A percentile compares a stretch with the other conserved stretches of the same genome.
These are phyloP conservation scores for Yasuhikotakia modesta DNA, from an alignment of 2,797 vertebrate species.

Conservation along the genomic window DNA sequence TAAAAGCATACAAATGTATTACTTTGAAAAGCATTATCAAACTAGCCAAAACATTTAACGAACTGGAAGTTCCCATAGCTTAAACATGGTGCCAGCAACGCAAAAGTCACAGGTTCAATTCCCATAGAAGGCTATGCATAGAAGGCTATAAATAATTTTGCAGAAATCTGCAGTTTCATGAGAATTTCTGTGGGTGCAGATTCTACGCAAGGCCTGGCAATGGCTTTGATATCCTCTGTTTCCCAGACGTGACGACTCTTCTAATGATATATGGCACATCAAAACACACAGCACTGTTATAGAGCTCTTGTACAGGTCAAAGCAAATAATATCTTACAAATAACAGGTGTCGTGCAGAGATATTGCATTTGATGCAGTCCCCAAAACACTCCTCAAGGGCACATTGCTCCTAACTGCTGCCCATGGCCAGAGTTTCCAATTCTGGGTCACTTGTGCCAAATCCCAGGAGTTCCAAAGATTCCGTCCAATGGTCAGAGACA, in stretches of 20 bases:
- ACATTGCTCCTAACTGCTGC: slow-evolving; percentile 13
- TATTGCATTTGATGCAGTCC: background rate
- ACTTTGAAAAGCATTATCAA: too few relatives aligned
- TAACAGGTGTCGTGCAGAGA: slow-evolving; percentile 16
- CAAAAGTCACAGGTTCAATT: too few relatives aligned
- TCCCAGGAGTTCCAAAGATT: slow-evolving; percentile 1
- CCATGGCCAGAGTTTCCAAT: background rate
- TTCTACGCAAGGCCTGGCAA: background rate
- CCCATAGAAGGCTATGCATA: background rate
- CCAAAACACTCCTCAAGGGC: slow-evolving; percentile 23
- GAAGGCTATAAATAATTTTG: background rate
- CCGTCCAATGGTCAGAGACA: background rate
- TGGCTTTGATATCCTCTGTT: background rate
- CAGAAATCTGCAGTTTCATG: background rate
- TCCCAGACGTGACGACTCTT: background rate
- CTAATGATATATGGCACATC: background rate
- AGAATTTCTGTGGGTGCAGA: background rate
- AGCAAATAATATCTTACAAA: slow-evolving; percentile 21
- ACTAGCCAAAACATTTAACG: too few relatives aligned
- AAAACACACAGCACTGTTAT: background rate
- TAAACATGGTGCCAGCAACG: too few relatives aligned
- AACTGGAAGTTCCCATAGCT: too few relatives aligned
- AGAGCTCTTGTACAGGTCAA: background rate
- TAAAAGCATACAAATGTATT: background rate
- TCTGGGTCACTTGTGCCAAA: background rate